phyloP scores from a whole-genome alignment of 2,888 invertebrate species.

The Nephrotoma guestfalica region DNA sequence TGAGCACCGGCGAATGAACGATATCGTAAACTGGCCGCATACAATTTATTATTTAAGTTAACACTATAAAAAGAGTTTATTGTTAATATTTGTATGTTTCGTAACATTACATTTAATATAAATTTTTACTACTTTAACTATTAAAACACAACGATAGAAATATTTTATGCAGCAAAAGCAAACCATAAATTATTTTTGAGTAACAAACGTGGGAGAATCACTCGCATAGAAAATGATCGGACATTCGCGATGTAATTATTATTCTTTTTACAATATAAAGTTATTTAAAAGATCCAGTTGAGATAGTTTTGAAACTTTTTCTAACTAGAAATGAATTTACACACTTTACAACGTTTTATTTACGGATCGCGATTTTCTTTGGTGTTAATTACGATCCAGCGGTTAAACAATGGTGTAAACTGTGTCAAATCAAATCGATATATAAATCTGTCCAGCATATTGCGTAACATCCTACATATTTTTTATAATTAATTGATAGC shows the following conservation, averaged over 20 bases:
- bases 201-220: not conserved
- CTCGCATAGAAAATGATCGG: not conserved
- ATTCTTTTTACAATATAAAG: not conserved
- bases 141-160: not conserved
- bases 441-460: not conserved
- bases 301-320: not conserved
- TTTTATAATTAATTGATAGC: not conserved
- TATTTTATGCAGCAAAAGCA: not conserved
- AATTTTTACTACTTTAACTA: not conserved
- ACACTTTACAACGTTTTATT: not conserved
- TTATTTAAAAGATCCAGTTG: not conserved
- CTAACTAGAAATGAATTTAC: not conserved
- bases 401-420: not conserved
- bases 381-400: not conserved
- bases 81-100: not conserved
- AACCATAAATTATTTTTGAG: not conserved
- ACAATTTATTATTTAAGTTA: not conserved
- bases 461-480: not conserved
- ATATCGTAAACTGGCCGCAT: not conserved
- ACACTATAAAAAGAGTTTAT: not conserved
- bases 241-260: not conserved
- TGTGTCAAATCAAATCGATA: not conserved
- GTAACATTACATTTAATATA: not conserved
- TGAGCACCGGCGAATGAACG: no score
- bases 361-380: not conserved